Evolutionary conservation across 2,888 invertebrate species (phyloP).

Genomic region (Gandaritis pyraliata): DNA sequence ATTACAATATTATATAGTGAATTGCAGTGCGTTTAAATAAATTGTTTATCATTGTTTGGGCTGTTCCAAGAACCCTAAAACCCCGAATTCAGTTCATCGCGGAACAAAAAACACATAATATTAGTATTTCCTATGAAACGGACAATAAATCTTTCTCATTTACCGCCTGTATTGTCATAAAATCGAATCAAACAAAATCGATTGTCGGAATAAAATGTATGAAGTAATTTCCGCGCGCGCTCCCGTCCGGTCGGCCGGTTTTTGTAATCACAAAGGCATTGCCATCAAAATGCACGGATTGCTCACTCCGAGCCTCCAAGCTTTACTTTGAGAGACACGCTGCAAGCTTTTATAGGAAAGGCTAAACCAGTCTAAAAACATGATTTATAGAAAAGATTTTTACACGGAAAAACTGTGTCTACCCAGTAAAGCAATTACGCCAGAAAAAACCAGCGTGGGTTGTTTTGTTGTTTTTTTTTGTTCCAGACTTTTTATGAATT

Average conservation of each 20-base stretch:
- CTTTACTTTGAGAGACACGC: constrained; percentile 12
- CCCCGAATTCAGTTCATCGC: constrained; percentile 4
- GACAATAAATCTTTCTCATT: constrained; percentile 45
- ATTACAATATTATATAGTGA: too few relatives aligned
- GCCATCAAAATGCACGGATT: constrained; percentile 74
- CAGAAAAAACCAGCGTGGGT: too few relatives aligned
- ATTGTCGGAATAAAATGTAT: constrained; percentile 70
- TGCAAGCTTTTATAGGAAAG: background rate
- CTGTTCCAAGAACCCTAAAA: constrained; percentile 3
- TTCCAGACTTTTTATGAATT: too few relatives aligned
- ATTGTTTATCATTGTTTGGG: too few relatives aligned
- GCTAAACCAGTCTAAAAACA: background rate
- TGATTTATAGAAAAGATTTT: too few relatives aligned
- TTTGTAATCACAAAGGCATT: constrained; percentile 75
- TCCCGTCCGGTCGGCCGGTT: constrained; percentile 62
- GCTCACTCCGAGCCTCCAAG: constrained; percentile 49
- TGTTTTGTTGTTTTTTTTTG: too few relatives aligned
- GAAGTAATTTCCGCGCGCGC: constrained; percentile 72
- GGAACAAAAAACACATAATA: constrained; percentile 11
- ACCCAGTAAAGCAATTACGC: too few relatives aligned
- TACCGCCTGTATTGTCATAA: constrained; percentile 59
- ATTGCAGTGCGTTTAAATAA: too few relatives aligned
- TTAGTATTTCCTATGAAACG: constrained; percentile 31
- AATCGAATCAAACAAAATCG: constrained; percentile 73
- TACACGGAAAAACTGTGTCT: too few relatives aligned